Evolutionary conservation across 2,888 invertebrate genomes (phyloP), one percentile per base, ranked within the genome.

Genomic region (Bhutanitis thaidina): DNA sequence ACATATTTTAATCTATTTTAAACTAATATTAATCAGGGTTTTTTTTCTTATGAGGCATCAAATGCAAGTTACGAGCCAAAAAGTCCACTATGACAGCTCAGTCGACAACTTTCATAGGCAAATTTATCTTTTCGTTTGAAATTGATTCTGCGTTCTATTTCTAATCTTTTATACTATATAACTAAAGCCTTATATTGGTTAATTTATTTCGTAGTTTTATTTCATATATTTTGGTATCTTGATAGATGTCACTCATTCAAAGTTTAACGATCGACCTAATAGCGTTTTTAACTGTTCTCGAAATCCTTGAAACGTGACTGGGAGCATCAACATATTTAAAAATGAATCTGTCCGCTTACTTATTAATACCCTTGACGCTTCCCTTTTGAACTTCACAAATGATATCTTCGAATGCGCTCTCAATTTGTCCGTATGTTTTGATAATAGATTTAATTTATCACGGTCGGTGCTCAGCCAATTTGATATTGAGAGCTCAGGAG

Each of bases 221-320:
- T 45, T 34, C 15, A 36, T 39, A 14, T 49, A 66, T 59, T 12
- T 53, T 75, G 65, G 77, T 67, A 65, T 63, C 52, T 65, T 73
- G 78, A 76, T 77, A 86, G 82, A 85, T 87, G 88, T 88, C 88
- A 87, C 83, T 85, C 86, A 81, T 84, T 81, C 80, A 80, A 76
- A 84, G 77, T 87, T 87, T 86, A 85, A 87, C 81, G 85, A 86
- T 84, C 81, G 76, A 80, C 79, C 80, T 83, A 87, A 89, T 87
- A 82, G 84, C 80, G 76, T 82, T 82, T 87, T 84, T 84, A 82
- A 79, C 79, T 71, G 84, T 85, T 85, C 81, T 77, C 74, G 71
- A 85, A 88, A 89, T 88, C 88, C 85, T 80, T 77, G 71, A 79
- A 75, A 87, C 88, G 88, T 88, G 88, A 84, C 86, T 83, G 61